Conservation (phyloP, 2,797 vertebrate genomes). For the Tiaroga cobitis region DNA sequence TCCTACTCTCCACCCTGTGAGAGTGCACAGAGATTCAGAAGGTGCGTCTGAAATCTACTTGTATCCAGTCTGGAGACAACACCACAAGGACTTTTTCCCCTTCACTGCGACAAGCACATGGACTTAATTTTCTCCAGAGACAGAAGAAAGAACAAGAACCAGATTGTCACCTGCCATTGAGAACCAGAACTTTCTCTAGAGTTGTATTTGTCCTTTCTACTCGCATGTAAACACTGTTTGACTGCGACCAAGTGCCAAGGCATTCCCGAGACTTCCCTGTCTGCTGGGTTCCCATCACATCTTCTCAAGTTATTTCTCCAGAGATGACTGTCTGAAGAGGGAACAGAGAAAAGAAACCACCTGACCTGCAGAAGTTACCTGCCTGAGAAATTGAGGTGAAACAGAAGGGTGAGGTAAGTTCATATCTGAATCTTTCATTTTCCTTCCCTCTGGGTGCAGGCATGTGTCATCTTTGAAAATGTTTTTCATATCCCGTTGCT, state of each 20-base stretch:
- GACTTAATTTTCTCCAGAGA: slow-evolving; percentile 73
- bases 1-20: slow-evolving; percentile 81
- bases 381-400: slow-evolving; percentile 62
- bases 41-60: slow-evolving; percentile 81
- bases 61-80: slow-evolving; percentile 74
- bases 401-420: slow-evolving; percentile 64
- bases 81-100: slow-evolving; percentile 68
- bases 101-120: slow-evolving; percentile 65
- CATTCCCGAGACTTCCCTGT: slow-evolving; percentile 56
- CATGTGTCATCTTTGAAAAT: slow-evolving; percentile 62
- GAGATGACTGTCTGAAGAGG: slow-evolving; percentile 75
- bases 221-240: slow-evolving; percentile 69
- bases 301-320: slow-evolving; percentile 67
- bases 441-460: slow-evolving; percentile 48
- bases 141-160: slow-evolving; percentile 60
- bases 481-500: slow-evolving; percentile 69
- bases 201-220: slow-evolving; percentile 41
- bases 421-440: slow-evolving; percentile 54
- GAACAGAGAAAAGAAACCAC: slow-evolving; percentile 72
- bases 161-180: slow-evolving; percentile 67
- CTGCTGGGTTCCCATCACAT: slow-evolving; percentile 47
- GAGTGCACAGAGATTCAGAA: slow-evolving; percentile 77
- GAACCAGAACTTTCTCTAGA: slow-evolving; percentile 55
- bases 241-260: slow-evolving; percentile 63
- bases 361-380: slow-evolving; percentile 71